Conservation (phyloP, 2,888 invertebrate species). For the Idaea biselata region DNA sequence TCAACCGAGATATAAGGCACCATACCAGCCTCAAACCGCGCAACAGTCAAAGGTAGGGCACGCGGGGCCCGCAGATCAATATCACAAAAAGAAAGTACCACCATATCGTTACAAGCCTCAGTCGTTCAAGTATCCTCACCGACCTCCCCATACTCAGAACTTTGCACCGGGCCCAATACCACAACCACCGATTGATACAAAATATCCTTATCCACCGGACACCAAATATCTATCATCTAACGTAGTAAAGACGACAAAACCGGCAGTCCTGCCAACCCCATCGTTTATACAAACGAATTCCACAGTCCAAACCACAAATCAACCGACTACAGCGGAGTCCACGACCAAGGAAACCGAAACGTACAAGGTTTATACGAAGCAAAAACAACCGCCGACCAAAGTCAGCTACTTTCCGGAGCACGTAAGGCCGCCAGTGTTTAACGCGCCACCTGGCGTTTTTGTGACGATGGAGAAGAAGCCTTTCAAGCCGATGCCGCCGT, state of each 20-base stretch:
- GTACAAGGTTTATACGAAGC: slow-evolving; percentile 46
- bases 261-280: slow-evolving; percentile 60
- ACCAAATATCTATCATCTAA: slow-evolving; percentile 48
- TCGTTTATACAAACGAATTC: slow-evolving; percentile 12
- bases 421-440: slow-evolving; percentile 67
- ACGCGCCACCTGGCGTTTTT: slow-evolving; percentile 72
- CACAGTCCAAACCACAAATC: slow-evolving; percentile 41
- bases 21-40: slow-evolving; percentile 38
- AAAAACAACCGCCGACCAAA: slow-evolving; percentile 48
- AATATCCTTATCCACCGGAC: slow-evolving; percentile 37
- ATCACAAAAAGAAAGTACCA: slow-evolving; percentile 50
- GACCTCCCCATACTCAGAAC: not conserved
- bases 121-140: slow-evolving; percentile 6
- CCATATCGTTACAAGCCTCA: slow-evolving; percentile 55
- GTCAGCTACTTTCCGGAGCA: slow-evolving; percentile 59
- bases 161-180: not conserved
- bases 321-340: slow-evolving; percentile 41
- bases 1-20: slow-evolving; percentile 44
- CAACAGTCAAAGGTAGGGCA: slow-evolving; percentile 55
- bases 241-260: slow-evolving; percentile 54
- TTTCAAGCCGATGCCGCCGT: slow-evolving; percentile 72
- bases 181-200: slow-evolving; percentile 1
- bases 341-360: slow-evolving; percentile 51
- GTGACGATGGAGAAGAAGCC: slow-evolving; percentile 74
- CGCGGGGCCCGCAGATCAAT: slow-evolving; percentile 42